These are phyloP conservation scores for Oryzias sinensis DNA, from an alignment of 2,797 vertebrate genomes.

Conservation along the genomic window DNA sequence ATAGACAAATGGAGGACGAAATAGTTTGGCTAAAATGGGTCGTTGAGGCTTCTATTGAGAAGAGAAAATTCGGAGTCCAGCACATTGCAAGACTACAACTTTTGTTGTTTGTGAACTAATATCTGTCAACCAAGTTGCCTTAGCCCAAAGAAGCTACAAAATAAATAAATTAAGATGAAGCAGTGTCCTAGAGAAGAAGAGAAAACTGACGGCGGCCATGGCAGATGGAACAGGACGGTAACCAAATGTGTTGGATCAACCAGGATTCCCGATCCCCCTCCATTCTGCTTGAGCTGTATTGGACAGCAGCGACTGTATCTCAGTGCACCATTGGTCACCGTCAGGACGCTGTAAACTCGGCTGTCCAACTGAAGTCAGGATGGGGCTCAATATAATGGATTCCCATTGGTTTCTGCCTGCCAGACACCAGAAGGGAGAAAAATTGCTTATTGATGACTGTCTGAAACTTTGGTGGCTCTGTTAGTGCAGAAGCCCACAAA, in stretches of 20 bases:
- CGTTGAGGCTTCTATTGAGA: too few species aligned
- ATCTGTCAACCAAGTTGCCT: too few species aligned
- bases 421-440: constrained; percentile 47
- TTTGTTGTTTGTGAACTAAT: too few species aligned
- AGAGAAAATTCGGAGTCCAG: too few species aligned
- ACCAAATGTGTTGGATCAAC: constrained; percentile 21
- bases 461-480: constrained; percentile 18
- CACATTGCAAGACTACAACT: too few species aligned
- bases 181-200: too few species aligned
- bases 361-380: constrained; percentile 53
- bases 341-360: constrained; percentile 39
- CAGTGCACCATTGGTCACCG: constrained; percentile 55
- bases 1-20: too few species aligned
- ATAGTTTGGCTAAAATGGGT: too few species aligned
- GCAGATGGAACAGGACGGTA: not conserved
- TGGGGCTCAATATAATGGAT: constrained; percentile 58
- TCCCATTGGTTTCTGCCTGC: constrained; percentile 53
- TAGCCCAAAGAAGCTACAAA: too few species aligned
- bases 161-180: too few species aligned
- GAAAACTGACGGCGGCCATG: too few species aligned
- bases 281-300: constrained; percentile 56
- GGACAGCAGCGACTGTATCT: constrained; percentile 55
- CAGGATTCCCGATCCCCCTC: constrained; percentile 29
- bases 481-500: not conserved
- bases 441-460: constrained; percentile 60